Evolutionary conservation across 1,140 invertebrate species (phyloP).

Genomic region (Drosophila parvula): DNA sequence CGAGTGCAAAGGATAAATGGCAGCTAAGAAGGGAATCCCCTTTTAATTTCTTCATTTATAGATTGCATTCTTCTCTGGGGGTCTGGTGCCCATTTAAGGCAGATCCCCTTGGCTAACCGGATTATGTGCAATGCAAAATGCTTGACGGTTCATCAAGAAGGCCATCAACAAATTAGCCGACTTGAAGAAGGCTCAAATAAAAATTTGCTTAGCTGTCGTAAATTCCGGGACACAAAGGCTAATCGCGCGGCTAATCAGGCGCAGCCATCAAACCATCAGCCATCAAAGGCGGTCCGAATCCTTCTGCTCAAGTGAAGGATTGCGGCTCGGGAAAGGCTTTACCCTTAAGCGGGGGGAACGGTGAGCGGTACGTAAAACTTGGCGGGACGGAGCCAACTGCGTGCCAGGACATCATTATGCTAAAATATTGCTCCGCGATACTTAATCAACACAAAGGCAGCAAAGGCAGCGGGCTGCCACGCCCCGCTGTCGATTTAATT

Average conservation of each 20-base stretch:
- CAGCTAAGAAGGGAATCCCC: constrained; percentile 1
- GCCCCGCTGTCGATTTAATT: constrained; percentile 69
- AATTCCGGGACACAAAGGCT: constrained; percentile 46
- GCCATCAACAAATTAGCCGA: constrained; percentile 47
- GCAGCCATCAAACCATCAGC: constrained; percentile 34
- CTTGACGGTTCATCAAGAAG: constrained; percentile 41
- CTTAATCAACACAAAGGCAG: constrained; percentile 56
- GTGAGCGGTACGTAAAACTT: constrained; percentile 3
- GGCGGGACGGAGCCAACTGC: constrained; percentile 10
- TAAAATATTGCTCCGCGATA: constrained; percentile 57
- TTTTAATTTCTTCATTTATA: neutral
- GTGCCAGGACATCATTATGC: constrained; percentile 58
- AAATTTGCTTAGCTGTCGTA: constrained; percentile 55
- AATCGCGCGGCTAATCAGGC: constrained; percentile 48
- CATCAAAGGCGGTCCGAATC: constrained; percentile 48
- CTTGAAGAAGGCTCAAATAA: constrained; percentile 26
- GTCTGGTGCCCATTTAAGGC: constrained; percentile 10
- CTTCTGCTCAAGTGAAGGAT: constrained; percentile 27
- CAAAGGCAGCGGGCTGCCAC: constrained; percentile 14
- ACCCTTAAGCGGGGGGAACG: neutral
- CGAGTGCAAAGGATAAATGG: constrained; percentile 15
- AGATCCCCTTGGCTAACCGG: constrained; percentile 13
- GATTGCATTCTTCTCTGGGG: constrained; percentile 3
- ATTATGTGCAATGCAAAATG: constrained; percentile 37
- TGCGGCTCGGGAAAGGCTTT: constrained; percentile 3